Conservation (phyloP, 2,888 invertebrate genomes). For the Drosophila kambysellisi region DNA sequence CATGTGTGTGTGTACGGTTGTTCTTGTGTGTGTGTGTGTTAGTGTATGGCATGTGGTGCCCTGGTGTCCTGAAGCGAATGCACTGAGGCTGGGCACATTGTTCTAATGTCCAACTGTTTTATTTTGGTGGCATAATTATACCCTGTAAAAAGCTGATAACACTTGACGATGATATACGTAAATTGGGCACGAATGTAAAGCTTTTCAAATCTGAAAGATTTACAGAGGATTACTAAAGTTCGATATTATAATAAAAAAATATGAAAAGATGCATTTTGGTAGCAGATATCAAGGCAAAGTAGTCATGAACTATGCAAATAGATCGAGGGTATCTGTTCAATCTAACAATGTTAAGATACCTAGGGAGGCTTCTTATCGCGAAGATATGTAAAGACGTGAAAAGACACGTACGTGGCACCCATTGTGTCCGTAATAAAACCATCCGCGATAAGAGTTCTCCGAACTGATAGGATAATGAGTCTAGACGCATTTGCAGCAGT, state of each 20-base stretch:
- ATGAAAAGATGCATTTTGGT: not conserved
- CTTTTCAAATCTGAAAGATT: not conserved
- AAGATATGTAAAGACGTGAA: no score
- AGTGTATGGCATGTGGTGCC: slow-evolving; percentile 16
- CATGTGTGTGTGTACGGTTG: not conserved
- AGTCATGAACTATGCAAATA: not conserved
- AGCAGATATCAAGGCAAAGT: not conserved
- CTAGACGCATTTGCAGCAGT: no score
- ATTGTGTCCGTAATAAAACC: no score
- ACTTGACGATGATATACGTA: not conserved
- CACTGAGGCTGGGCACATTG: slow-evolving; percentile 61
- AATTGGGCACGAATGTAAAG: not conserved
- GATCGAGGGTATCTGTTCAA: slow-evolving; percentile 15
- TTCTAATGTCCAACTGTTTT: slow-evolving; percentile 49
- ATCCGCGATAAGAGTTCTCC: no score
- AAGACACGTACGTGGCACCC: no score
- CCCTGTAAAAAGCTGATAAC: slow-evolving; percentile 15
- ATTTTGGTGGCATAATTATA: slow-evolving; percentile 19
- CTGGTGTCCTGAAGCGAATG: slow-evolving; percentile 51
- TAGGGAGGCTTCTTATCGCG: no score
- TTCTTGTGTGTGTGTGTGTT: slow-evolving; percentile 2
- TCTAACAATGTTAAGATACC: no score
- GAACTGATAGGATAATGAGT: no score
- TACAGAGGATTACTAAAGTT: not conserved
- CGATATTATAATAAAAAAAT: no score